A percentile compares a stretch with the other conserved stretches of the same genome.
Evolutionary conservation across 2,113 vertebrate species (phyloP).

Genomic region (Sinocyclocheilus anshuiensis): DNA sequence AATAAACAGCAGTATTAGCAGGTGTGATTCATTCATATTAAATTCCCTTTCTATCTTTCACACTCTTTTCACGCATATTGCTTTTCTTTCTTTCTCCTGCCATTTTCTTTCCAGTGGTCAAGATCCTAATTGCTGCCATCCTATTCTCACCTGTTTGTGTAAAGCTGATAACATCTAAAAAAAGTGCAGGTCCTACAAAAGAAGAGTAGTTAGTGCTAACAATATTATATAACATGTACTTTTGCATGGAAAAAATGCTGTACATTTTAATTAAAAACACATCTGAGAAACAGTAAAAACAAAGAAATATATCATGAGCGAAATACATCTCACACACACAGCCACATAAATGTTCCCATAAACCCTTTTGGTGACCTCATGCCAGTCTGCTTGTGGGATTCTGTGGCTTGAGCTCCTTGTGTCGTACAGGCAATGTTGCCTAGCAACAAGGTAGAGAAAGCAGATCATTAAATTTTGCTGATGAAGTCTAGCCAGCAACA

Average conservation of each 20-base stretch:
- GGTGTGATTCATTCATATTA: background rate
- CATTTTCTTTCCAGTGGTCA: background rate
- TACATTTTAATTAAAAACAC: background rate
- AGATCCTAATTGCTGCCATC: conserved; percentile 16
- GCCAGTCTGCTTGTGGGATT: conserved; percentile 63
- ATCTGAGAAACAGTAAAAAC: background rate
- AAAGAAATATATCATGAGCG: background rate
- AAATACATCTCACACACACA: background rate
- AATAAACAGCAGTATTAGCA: background rate
- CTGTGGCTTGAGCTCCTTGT: conserved; percentile 55
- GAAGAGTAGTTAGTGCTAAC: background rate
- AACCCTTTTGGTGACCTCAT: conserved; percentile 21
- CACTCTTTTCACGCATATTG: too few species aligned
- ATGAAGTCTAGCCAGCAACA: conserved; percentile 53
- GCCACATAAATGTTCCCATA: background rate
- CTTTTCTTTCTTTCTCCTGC: background rate
- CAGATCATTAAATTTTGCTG: conserved; percentile 70
- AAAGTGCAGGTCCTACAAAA: background rate
- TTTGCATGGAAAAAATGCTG: background rate
- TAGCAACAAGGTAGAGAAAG: conserved; percentile 75
- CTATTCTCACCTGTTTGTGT: too few species aligned
- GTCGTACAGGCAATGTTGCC: conserved; percentile 70
- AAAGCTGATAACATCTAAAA: conserved; percentile 18
- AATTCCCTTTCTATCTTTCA: background rate
- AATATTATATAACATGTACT: background rate